Percentiles rank a stretch among this genome's conserved stretches.
These are phyloP conservation scores for Melanotaenia nigrans DNA, from an alignment of 2,797 vertebrate species.

Conservation along the genomic window DNA sequence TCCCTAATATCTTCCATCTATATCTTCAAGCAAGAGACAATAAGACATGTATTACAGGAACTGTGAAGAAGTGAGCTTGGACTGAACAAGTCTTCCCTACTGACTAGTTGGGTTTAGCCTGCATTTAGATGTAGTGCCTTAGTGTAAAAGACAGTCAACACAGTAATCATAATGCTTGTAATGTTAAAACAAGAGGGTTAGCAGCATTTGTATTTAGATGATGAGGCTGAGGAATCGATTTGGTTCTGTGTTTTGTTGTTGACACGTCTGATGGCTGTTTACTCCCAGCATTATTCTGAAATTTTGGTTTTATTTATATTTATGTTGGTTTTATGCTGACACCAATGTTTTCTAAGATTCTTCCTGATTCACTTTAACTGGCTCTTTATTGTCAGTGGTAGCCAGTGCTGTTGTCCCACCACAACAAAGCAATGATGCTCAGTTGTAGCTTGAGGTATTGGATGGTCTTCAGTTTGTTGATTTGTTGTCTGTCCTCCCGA, in stretches of 20 bases:
- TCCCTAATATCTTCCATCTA: conserved; percentile 3
- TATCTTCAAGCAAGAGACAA: conserved; percentile 12
- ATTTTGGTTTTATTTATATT: too few relatives aligned
- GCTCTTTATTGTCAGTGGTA: neutral
- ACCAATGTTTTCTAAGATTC: neutral
- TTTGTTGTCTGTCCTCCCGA: neutral
- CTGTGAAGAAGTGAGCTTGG: too few relatives aligned
- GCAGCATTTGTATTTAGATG: neutral
- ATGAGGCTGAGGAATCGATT: neutral
- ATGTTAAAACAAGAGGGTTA: neutral
- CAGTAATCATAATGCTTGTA: neutral
- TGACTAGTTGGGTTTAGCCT: neutral
- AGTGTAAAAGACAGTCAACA: neutral
- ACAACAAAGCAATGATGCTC: neutral
- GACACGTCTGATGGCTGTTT: neutral
- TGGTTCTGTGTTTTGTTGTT: neutral
- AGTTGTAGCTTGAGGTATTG: neutral
- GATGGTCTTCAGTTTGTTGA: neutral
- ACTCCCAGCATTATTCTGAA: neutral
- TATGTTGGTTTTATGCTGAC: neutral
- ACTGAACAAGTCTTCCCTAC: too few relatives aligned
- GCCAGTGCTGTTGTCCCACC: neutral
- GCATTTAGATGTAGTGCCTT: neutral
- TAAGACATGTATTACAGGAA: neutral
- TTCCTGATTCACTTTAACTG: neutral